Conservation (phyloP, 1,140 invertebrate genomes). For the Neodiprion fabricii region DNA sequence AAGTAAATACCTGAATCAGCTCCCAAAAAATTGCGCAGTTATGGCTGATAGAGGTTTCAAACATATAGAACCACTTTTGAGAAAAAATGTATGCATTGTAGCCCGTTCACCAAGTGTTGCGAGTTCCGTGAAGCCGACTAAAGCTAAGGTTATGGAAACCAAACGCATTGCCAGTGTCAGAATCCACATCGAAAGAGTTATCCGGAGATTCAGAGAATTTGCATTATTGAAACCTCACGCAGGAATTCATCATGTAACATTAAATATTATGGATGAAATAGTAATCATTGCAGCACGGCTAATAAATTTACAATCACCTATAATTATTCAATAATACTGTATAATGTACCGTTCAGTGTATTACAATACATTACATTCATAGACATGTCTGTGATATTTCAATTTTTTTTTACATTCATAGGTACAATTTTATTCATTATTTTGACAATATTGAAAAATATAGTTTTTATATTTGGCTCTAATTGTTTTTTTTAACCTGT, state of each 20-base stretch:
- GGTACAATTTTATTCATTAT: conserved; percentile 4
- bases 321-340: conserved; percentile 31
- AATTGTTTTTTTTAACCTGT: not conserved
- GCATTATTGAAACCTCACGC: conserved; percentile 49
- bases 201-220: conserved; percentile 51
- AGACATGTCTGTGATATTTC: not conserved
- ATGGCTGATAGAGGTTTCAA: conserved; percentile 55
- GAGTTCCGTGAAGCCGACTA: conserved; percentile 29
- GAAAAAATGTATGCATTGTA: conserved; percentile 37
- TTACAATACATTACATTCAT: not conserved
- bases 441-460: not conserved
- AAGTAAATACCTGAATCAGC: conserved; percentile 39
- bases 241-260: conserved; percentile 35
- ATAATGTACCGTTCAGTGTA: conserved; percentile 3
- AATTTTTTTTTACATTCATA: conserved; percentile 8
- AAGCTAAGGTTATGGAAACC: conserved; percentile 50
- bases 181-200: too few species aligned
- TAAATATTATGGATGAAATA: conserved; percentile 42
- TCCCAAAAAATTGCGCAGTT: conserved; percentile 33
- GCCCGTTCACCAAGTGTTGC: conserved; percentile 52
- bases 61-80: conserved; percentile 39
- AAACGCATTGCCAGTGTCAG: too few species aligned
- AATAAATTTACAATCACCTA: conserved; percentile 44
- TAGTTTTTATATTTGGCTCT: not conserved
- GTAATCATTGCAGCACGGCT: conserved; percentile 40